Percentiles rank a stretch among this genome's conserved stretches.
These are phyloP conservation scores for Aphodius granarius DNA, from an alignment of 2,888 invertebrate species.

Conservation along the genomic window DNA sequence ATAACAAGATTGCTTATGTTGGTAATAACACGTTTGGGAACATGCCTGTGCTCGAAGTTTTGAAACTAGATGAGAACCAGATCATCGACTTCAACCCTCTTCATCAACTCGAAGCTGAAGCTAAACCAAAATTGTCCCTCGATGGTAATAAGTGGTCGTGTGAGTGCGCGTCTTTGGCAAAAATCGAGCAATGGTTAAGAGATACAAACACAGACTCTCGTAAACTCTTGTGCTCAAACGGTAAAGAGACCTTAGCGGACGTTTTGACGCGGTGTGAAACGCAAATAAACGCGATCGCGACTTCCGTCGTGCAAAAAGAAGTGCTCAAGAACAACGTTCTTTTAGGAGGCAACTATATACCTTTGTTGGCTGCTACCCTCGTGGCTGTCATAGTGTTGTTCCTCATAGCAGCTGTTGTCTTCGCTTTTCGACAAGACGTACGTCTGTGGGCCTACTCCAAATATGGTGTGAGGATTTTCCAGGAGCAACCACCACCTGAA, in stretches of 20 bases:
- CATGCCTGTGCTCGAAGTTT: conserved; percentile 70
- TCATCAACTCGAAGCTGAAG: conserved; percentile 60
- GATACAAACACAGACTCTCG: conserved; percentile 68
- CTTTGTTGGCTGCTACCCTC: conserved; percentile 71
- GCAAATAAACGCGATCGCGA: conserved; percentile 69
- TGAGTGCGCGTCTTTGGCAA: conserved; percentile 72
- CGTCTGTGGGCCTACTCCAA: conserved; percentile 78
- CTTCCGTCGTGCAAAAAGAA: conserved; percentile 55
- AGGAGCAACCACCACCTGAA: conserved; percentile 60
- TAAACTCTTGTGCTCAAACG: conserved; percentile 68
- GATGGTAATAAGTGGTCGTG: conserved; percentile 84
- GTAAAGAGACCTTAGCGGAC: conserved; percentile 56
- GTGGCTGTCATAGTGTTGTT: conserved; percentile 71
- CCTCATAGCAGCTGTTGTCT: conserved; percentile 68
- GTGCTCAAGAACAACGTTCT: conserved; percentile 65
- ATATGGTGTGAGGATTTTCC: conserved; percentile 76
- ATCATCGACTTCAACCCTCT: conserved; percentile 74
- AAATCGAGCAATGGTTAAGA: conserved; percentile 70
- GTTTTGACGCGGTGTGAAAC: conserved; percentile 65
- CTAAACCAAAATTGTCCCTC: conserved; percentile 68
- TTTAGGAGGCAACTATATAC: conserved; percentile 72
- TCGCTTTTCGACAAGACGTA: conserved; percentile 76
- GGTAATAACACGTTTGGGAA: conserved; percentile 77
- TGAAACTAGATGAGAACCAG: conserved; percentile 76
- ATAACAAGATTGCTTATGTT: conserved; percentile 73